Evolutionary conservation across 2,113 vertebrate species (phyloP).

Genomic region (Ageneiosus marmoratus): DNA sequence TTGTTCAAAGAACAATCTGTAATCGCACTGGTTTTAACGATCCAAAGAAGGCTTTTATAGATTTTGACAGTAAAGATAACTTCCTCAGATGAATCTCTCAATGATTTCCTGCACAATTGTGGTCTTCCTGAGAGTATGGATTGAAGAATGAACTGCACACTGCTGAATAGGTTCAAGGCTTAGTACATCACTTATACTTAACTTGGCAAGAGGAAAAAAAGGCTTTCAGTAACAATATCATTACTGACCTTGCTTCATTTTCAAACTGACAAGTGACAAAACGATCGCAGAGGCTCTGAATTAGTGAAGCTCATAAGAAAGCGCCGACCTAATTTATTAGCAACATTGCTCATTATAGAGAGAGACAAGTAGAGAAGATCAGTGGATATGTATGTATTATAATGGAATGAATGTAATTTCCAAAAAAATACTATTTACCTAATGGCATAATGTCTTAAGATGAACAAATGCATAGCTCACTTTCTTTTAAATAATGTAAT

Average conservation of each 20-base stretch:
- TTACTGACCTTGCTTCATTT: conserved; percentile 18
- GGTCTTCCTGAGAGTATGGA: conserved; percentile 28
- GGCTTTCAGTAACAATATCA: conserved; percentile 23
- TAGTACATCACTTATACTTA: conserved; percentile 19
- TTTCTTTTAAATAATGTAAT: neutral
- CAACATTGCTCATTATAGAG: conserved; percentile 35
- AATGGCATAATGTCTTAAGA: conserved; percentile 1
- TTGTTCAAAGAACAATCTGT: conserved; percentile 25
- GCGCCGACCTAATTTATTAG: conserved; percentile 36
- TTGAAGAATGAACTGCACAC: conserved; percentile 5
- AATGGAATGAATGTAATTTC: conserved; percentile 12
- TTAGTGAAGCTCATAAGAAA: conserved; percentile 22
- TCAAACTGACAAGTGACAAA: conserved; percentile 31
- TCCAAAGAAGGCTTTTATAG: conserved; percentile 28
- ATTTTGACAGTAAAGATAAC: conserved; percentile 35
- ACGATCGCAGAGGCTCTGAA: conserved; percentile 38
- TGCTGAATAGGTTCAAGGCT: conserved; percentile 13
- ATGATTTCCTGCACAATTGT: conserved; percentile 35
- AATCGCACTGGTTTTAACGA: conserved; percentile 25
- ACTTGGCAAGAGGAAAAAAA: conserved; percentile 29
- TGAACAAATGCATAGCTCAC: neutral
- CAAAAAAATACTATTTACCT: neutral
- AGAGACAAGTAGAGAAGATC: neutral
- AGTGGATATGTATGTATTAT: neutral
- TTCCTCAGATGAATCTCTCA: conserved; percentile 20